Percentiles rank a stretch among this genome's conserved stretches.
phyloP scores from a whole-genome alignment of 2,113 vertebrate species.

The Peromyscus leucopus region DNA sequence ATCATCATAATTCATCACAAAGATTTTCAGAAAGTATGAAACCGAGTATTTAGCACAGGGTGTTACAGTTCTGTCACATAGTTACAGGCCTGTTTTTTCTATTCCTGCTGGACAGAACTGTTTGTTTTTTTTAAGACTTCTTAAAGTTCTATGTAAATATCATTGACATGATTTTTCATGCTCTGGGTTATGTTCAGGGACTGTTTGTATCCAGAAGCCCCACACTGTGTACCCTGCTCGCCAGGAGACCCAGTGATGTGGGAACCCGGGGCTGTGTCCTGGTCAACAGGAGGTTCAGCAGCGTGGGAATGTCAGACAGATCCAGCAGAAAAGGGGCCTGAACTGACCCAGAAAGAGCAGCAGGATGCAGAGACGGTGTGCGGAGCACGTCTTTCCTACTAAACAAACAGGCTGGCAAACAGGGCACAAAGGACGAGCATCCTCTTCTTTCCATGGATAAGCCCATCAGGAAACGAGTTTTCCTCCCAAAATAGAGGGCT shows the following conservation, averaged over 20 bases:
- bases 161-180: conserved; percentile 49
- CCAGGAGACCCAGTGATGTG: conserved; percentile 25
- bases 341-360: background rate
- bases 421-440: background rate
- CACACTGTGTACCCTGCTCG: background rate
- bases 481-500: background rate
- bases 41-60: conserved; percentile 15
- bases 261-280: background rate
- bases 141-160: conserved; percentile 43
- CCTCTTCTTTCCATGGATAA: background rate
- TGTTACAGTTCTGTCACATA: conserved; percentile 23
- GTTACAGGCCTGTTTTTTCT: conserved; percentile 21
- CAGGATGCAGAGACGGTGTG: background rate
- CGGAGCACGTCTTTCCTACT: background rate
- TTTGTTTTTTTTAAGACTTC: conserved; percentile 52
- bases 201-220: background rate
- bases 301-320: background rate
- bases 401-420: background rate
- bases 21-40: conserved; percentile 55
- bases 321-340: background rate
- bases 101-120: background rate
- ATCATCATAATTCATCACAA: conserved; percentile 35
- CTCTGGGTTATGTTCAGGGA: conserved; percentile 48
- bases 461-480: background rate
- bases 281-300: conserved; percentile 17